These are phyloP conservation scores for Deilephila porcellus DNA, from an alignment of 2,888 invertebrate species.

Conservation along the genomic window DNA sequence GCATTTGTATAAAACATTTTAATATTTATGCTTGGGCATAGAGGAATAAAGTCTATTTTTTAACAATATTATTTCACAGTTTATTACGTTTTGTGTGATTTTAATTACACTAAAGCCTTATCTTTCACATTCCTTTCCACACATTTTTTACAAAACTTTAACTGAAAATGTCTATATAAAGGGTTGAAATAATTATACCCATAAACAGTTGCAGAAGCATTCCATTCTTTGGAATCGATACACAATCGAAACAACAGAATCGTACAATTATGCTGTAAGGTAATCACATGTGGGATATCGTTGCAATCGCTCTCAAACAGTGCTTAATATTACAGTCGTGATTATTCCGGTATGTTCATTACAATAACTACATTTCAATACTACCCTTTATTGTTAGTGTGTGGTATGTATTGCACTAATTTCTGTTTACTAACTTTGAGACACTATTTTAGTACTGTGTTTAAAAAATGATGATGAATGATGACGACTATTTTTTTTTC, in stretches of 20 bases:
- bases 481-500: too few species aligned
- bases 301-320: not conserved
- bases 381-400: not conserved
- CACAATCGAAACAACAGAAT: not conserved
- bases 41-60: too few species aligned
- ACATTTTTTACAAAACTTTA: not conserved
- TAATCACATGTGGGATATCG: constrained; percentile 11
- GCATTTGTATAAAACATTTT: too few species aligned
- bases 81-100: too few species aligned
- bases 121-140: not conserved
- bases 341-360: not conserved
- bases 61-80: too few species aligned
- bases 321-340: not conserved
- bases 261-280: constrained; percentile 4
- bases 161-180: not conserved
- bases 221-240: not conserved
- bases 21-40: too few species aligned
- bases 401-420: too few species aligned
- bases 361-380: not conserved
- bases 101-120: not conserved
- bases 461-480: not conserved
- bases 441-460: not conserved
- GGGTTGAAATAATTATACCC: not conserved
- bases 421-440: not conserved
- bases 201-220: not conserved